Conservation (phyloP, 2,113 vertebrate genomes). For the Peromyscus californicus region DNA sequence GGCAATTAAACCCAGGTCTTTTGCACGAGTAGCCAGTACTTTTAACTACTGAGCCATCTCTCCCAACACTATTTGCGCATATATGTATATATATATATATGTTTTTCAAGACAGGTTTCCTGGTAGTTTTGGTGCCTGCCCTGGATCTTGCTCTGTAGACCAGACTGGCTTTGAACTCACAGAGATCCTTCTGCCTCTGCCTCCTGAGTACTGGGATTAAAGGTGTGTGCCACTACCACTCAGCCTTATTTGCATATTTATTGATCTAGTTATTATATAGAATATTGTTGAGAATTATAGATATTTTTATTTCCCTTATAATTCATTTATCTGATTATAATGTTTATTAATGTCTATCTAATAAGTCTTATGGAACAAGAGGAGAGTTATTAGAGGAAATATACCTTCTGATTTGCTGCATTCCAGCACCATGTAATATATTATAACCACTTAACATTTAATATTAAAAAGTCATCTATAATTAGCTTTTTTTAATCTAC, state of each 20-base stretch:
- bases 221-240: too few species aligned
- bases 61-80: neutral
- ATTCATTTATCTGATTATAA: conserved; percentile 26
- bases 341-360: neutral
- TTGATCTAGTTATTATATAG: neutral
- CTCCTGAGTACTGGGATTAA: too few species aligned
- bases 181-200: too few species aligned
- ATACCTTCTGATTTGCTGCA: neutral
- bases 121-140: too few species aligned
- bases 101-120: too few species aligned
- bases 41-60: neutral
- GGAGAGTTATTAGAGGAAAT: conserved; percentile 11
- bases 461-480: neutral
- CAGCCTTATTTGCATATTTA: neutral
- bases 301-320: conserved; percentile 16
- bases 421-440: neutral
- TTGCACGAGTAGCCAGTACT: neutral
- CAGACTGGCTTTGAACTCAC: too few species aligned
- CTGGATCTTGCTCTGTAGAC: too few species aligned
- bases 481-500: conserved; percentile 17
- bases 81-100: neutral
- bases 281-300: neutral
- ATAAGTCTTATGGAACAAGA: neutral
- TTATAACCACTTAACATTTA: conserved; percentile 29
- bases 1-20: neutral